Conservation (phyloP, 1,140 invertebrate species). For the Drosophila athabasca region DNA sequence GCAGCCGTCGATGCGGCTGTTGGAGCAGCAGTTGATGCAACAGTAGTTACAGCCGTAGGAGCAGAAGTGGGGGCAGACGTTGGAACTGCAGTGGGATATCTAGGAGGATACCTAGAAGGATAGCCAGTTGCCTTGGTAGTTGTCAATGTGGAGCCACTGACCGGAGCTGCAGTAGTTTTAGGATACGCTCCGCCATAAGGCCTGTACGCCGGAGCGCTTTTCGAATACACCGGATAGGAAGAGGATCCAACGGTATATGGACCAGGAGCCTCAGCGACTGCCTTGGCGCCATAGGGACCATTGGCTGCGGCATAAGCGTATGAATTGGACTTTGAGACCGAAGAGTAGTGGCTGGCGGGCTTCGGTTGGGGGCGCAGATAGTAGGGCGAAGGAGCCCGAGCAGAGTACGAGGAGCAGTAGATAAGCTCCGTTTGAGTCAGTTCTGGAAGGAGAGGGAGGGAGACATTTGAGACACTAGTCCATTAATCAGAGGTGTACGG, state of each 20-base stretch:
- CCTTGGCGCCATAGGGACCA: conserved; percentile 55
- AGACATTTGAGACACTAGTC: background rate
- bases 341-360: background rate
- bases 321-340: conserved; percentile 8
- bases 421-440: conserved; percentile 10
- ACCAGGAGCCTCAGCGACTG: conserved; percentile 56
- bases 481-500: too few relatives aligned
- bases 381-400: background rate
- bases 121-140: background rate
- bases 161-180: conserved; percentile 14
- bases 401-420: conserved; percentile 22
- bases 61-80: background rate
- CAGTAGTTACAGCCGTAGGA: background rate
- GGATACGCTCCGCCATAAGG: conserved; percentile 10
- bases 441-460: conserved; percentile 8
- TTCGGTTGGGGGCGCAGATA: conserved; percentile 1
- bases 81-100: background rate
- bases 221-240: conserved; percentile 16
- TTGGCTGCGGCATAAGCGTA: conserved; percentile 57
- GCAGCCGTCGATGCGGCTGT: background rate
- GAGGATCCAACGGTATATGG: conserved; percentile 8
- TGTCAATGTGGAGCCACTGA: background rate
- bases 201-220: conserved; percentile 9
- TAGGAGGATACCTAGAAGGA: conserved; percentile 1
- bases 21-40: background rate